phyloP scores from a whole-genome alignment of 2,888 invertebrate genomes.

The Podabrus alpinus region DNA sequence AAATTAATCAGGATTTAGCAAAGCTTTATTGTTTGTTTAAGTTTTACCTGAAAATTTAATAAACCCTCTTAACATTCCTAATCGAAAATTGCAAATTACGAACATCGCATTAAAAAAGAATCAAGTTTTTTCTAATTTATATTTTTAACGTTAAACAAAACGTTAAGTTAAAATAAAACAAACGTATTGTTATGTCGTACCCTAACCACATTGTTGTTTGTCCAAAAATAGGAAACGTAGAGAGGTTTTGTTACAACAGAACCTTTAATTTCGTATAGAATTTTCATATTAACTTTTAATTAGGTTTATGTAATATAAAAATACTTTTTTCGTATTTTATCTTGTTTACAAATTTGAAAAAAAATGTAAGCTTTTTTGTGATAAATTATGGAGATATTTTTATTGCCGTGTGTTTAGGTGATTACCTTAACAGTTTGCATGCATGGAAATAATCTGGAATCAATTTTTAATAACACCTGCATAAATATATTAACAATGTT shows the following conservation, averaged over 20 bases:
- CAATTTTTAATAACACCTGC: slow-evolving; percentile 3
- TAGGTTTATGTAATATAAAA: neutral
- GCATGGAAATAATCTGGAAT: neutral
- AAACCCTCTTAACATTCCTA: neutral
- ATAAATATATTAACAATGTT: neutral
- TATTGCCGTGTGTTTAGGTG: slow-evolving; percentile 6
- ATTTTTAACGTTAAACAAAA: no score
- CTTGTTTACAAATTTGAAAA: neutral
- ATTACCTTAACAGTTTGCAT: slow-evolving; percentile 10
- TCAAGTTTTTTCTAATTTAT: no score
- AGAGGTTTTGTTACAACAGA: no score
- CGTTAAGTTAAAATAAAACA: neutral
- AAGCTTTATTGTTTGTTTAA: neutral
- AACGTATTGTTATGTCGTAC: no score
- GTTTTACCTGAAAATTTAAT: neutral
- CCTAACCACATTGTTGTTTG: no score
- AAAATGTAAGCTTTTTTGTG: neutral
- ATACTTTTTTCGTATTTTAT: neutral
- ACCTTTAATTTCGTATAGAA: no score
- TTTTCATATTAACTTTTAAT: neutral
- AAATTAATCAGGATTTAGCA: neutral
- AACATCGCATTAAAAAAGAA: neutral
- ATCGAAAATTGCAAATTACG: neutral
- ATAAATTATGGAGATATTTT: slow-evolving; percentile 9
- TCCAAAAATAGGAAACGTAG: no score